Evolutionary conservation across 2,113 vertebrate genomes (phyloP).

Genomic region (Pyrgilauda ruficollis): DNA sequence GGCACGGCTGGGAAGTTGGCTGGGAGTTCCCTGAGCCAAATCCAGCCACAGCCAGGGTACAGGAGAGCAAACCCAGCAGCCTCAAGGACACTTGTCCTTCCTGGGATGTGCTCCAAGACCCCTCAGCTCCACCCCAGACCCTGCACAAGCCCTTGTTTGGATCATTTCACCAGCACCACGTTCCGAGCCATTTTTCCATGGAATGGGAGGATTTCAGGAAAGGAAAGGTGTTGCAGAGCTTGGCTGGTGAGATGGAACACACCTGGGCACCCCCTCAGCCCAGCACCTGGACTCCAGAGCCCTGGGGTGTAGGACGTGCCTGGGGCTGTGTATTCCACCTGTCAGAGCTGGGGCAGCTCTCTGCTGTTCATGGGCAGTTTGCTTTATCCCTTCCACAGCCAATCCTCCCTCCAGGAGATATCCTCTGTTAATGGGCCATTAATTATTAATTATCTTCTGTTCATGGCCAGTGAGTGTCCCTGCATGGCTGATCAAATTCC

Average conservation of each 20-base stretch:
- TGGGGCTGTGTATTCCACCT: no score
- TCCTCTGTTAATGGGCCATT: no score
- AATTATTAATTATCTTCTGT: no score
- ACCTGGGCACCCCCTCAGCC: neutral
- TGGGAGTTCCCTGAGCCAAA: neutral
- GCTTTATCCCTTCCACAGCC: neutral
- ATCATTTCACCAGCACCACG: rapidly evolving
- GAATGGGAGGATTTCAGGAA: rapidly evolving
- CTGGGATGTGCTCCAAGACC: rapidly evolving
- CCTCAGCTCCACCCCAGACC: neutral
- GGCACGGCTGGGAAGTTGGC: neutral
- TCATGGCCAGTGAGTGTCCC: no score
- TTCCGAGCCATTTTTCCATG: rapidly evolving
- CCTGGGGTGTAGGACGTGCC: neutral
- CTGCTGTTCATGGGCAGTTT: neutral
- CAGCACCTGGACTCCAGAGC: neutral
- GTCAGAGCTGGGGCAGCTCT: neutral
- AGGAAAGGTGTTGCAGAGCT: rapidly evolving
- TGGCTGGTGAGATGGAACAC: rapidly evolving
- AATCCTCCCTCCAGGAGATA: no score
- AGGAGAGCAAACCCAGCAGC: neutral
- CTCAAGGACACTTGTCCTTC: neutral
- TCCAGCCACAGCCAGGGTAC: neutral
- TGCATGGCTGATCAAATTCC: no score
- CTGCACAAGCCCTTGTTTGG: no score